phyloP scores from a whole-genome alignment of 2,797 vertebrate genomes.

The Microchirus variegatus region DNA sequence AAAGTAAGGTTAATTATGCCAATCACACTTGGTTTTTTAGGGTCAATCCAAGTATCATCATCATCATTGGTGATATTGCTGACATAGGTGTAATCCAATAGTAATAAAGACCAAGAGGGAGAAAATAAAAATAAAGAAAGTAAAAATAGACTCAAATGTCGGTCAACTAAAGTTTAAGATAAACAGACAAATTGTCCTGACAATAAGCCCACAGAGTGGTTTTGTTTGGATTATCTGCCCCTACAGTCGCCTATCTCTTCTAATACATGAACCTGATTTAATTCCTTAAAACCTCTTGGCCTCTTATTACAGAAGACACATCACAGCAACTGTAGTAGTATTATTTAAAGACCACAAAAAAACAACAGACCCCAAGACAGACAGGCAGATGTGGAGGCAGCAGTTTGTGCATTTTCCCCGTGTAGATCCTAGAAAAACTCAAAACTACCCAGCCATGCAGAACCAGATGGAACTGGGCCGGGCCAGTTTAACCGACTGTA shows the following conservation, averaged over 20 bases:
- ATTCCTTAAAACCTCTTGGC: conserved; percentile 74
- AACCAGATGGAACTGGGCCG: conserved; percentile 20
- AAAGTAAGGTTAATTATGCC: not conserved
- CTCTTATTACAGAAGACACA: conserved; percentile 82
- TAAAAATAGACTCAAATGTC: not conserved
- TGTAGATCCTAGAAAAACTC: conserved; percentile 34
- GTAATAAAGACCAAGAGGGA: conserved; percentile 87
- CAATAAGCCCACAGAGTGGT: not conserved
- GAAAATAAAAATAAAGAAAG: conserved; percentile 28
- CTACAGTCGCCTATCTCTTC: not conserved
- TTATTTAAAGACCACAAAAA: conserved; percentile 76
- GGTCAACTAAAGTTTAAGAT: conserved; percentile 7
- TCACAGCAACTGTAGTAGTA: conserved; percentile 64
- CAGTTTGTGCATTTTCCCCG: conserved; percentile 39
- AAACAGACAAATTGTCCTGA: not conserved
- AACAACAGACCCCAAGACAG: conserved; percentile 54
- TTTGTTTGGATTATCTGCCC: not conserved
- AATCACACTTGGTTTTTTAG: not conserved
- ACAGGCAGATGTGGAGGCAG: conserved; percentile 55
- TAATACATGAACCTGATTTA: not conserved
- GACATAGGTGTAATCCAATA: conserved; percentile 84
- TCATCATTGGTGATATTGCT: conserved; percentile 29
- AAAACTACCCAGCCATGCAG: conserved; percentile 60
- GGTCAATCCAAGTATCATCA: conserved; percentile 29
- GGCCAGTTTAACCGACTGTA: not conserved